phyloP scores from a whole-genome alignment of 2,797 vertebrate genomes.

The Kryptopterus vitreolus region DNA sequence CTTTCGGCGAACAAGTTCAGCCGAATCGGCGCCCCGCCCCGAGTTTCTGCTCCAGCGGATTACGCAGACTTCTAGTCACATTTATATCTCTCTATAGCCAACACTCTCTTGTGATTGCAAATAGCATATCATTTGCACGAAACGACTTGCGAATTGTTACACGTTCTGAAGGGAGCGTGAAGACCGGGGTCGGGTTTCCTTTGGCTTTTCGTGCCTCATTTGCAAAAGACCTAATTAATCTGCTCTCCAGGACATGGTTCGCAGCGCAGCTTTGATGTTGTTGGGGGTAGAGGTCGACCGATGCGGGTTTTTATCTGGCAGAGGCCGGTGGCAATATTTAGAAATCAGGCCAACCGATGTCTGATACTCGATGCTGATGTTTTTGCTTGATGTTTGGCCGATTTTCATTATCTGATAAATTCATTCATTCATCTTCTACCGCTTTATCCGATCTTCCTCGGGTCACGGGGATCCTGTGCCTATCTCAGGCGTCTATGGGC shows the following conservation, averaged over 20 bases:
- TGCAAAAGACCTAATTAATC: constrained; percentile 2
- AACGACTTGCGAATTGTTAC: neutral
- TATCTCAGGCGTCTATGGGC: too few relatives aligned
- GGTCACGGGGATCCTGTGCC: too few relatives aligned
- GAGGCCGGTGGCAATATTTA: too few relatives aligned
- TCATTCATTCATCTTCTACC: too few relatives aligned
- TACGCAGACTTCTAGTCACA: constrained; percentile 18
- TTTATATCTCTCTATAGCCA: neutral
- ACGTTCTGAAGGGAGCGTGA: neutral
- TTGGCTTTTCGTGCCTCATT: neutral
- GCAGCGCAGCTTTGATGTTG: neutral
- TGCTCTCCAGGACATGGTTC: neutral
- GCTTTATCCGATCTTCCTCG: too few relatives aligned
- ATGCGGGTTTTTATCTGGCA: too few relatives aligned
- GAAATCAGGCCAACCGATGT: too few relatives aligned
- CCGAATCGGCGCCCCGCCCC: constrained; percentile 53
- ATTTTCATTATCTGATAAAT: too few relatives aligned
- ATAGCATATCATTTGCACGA: neutral
- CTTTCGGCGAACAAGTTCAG: constrained; percentile 60
- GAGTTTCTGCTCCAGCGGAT: constrained; percentile 42
- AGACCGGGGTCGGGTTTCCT: too few relatives aligned
- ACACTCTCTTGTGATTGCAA: neutral
- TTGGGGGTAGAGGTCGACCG: too few relatives aligned
- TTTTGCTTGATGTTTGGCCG: too few relatives aligned
- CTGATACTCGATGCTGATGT: too few relatives aligned